Conservation (phyloP, 2,113 vertebrate species). For the Phrynocephalus versicolor region DNA sequence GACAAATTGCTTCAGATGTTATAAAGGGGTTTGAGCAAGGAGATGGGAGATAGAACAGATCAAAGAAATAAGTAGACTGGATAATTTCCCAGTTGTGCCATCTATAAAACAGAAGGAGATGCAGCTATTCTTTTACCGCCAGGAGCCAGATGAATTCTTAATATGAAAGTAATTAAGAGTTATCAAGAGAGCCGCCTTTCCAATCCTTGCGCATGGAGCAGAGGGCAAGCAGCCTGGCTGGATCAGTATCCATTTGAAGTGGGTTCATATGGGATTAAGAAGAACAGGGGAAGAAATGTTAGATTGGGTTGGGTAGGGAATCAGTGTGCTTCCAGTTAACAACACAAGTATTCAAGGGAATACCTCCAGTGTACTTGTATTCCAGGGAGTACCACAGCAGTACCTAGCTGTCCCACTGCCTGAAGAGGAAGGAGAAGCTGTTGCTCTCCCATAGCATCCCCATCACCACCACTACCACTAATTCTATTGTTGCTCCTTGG, state of each 20-base stretch:
- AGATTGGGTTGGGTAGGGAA: neutral
- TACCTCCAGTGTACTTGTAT: no score
- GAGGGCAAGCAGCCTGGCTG: neutral
- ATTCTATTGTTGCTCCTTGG: no score
- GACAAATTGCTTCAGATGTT: neutral
- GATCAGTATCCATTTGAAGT: neutral
- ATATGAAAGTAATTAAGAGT: neutral
- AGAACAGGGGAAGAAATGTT: neutral
- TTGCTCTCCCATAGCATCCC: neutral
- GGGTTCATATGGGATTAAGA: neutral
- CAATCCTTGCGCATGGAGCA: neutral
- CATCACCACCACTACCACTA: neutral
- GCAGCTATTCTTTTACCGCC: neutral
- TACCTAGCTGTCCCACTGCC: neutral
- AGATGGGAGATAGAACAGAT: slow-evolving; percentile 7
- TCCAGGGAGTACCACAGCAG: neutral
- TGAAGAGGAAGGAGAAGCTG: neutral
- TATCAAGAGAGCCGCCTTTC: neutral
- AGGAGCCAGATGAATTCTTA: neutral
- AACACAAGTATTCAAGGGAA: no score
- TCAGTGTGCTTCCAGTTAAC: neutral
- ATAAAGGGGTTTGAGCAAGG: neutral
- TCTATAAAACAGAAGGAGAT: neutral
- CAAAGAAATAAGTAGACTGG: neutral
- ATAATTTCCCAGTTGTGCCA: slow-evolving; percentile 16